These are phyloP conservation scores for Platygyra sinensis DNA, from an alignment of 64 coral and sea anemone species.

Conservation along the genomic window DNA sequence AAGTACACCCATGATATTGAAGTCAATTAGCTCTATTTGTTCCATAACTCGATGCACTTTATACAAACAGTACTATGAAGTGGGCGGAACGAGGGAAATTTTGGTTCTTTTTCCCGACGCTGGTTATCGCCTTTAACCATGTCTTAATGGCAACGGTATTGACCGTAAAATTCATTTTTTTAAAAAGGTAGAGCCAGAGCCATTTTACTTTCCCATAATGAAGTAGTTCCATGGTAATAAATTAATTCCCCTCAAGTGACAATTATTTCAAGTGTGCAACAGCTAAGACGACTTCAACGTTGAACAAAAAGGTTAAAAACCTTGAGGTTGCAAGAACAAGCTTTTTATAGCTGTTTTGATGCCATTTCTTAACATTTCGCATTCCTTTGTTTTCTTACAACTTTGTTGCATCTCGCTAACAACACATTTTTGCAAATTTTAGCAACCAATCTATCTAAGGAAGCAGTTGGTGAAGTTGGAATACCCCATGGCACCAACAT, in stretches of 20 bases:
- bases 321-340: background rate
- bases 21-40: background rate
- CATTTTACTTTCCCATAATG: background rate
- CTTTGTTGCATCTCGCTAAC: background rate
- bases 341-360: background rate
- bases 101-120: background rate
- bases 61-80: constrained; percentile 7
- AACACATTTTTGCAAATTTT: background rate
- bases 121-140: no score
- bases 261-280: no score
- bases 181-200: no score
- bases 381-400: background rate
- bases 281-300: background rate
- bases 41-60: background rate
- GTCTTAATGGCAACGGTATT: no score
- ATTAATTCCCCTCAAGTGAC: background rate
- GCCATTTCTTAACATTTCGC: background rate
- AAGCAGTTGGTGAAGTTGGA: no score
- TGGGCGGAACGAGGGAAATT: background rate
- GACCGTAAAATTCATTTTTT: no score
- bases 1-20: background rate
- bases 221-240: background rate
- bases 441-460: background rate
- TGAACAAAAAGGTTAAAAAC: background rate
- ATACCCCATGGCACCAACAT: background rate